A percentile compares a stretch with the other conserved stretches of the same genome.
Conservation (phyloP, 2,797 vertebrate genomes). For the Danio albolineatus region DNA sequence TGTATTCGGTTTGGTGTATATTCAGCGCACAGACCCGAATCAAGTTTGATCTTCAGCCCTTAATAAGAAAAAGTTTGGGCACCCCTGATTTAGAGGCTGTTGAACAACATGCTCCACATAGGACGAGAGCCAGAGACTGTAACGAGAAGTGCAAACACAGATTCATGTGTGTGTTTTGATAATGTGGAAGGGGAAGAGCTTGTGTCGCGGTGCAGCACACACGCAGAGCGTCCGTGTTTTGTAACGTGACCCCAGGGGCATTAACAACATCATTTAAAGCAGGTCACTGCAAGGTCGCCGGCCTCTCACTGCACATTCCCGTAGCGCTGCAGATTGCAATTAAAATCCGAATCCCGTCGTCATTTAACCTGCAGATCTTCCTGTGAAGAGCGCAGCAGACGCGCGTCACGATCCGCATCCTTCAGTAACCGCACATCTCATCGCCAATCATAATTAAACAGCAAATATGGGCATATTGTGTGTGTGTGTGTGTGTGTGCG, state of each 20-base stretch:
- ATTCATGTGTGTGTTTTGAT: too few species aligned
- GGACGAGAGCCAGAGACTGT: too few species aligned
- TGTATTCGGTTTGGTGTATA: too few species aligned
- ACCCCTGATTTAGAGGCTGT: too few species aligned
- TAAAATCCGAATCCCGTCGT: conserved; percentile 62
- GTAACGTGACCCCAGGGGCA: conserved; percentile 84
- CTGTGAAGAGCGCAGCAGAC: conserved; percentile 91
- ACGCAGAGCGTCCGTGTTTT: conserved; percentile 76
- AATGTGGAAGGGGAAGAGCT: not conserved
- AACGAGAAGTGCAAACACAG: too few species aligned
- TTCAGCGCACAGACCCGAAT: too few species aligned
- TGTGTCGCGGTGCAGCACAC: conserved; percentile 51
- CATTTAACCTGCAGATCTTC: conserved; percentile 85
- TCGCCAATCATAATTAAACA: conserved; percentile 99
- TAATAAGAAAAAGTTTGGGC: too few species aligned
- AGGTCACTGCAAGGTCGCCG: conserved; percentile 79
- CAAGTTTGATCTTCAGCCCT: too few species aligned
- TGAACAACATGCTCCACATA: too few species aligned
- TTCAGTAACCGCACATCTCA: conserved; percentile 90
- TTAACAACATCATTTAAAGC: conserved; percentile 76
- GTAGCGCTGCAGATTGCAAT: conserved; percentile 80
- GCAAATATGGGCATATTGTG: conserved; percentile 99
- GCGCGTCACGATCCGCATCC: conserved; percentile 89
- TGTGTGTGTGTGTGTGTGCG: conserved; percentile 82
- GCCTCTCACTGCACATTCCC: conserved; percentile 80